phyloP scores from a whole-genome alignment of 2,888 invertebrate species.

The Apantesis nais region DNA sequence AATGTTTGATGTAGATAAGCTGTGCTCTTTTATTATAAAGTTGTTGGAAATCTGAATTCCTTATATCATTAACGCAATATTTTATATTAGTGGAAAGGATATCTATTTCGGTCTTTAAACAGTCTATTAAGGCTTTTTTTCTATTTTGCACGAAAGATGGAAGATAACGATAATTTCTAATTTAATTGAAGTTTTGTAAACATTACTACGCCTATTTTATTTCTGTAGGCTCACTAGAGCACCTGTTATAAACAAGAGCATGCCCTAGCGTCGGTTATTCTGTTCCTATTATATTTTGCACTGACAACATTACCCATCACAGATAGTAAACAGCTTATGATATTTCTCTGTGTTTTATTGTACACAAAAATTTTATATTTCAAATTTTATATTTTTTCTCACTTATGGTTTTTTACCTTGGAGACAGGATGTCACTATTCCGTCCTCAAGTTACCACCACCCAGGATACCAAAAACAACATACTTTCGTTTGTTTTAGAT shows the following conservation, averaged over 20 bases:
- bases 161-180: background rate
- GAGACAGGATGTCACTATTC: too few relatives aligned
- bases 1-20: constrained; percentile 11
- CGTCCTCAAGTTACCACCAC: too few relatives aligned
- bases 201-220: background rate
- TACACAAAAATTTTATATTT: too few relatives aligned
- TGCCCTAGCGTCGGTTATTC: background rate
- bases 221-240: background rate
- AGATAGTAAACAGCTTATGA: background rate
- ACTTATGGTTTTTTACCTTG: too few relatives aligned
- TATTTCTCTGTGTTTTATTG: background rate
- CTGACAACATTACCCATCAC: background rate
- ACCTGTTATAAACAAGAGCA: background rate
- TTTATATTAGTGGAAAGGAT: background rate
- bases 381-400: background rate
- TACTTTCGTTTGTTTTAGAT: too few relatives aligned
- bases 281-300: background rate
- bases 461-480: background rate
- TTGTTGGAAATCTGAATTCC: background rate
- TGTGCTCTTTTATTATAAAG: constrained; percentile 8
- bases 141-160: background rate
- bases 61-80: background rate
- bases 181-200: background rate
- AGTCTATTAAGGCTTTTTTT: too few relatives aligned
- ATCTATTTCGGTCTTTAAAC: background rate